Evolutionary conservation across 1,140 invertebrate genomes (phyloP), one percentile per base, ranked within the genome.

Genomic region (Hycleus phaleratus): DNA sequence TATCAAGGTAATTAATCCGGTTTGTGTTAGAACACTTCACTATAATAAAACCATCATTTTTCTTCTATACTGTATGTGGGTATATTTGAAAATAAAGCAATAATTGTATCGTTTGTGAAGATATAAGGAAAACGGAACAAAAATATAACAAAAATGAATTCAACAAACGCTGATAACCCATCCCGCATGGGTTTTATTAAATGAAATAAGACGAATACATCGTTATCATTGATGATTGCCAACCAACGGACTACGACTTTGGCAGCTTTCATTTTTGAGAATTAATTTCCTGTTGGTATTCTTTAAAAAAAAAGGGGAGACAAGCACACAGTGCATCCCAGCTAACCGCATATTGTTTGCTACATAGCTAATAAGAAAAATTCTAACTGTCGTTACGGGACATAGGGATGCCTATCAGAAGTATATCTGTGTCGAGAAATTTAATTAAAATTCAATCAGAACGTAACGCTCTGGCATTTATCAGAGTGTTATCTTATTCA

Each of bases 271-370:
- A 72, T 73, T 73, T 74, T 72, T 71, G 70, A 69, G 65, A 73
- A 74, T 72, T 73, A 74, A 74, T 74, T 74, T 73, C 72, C 73
- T 73, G 72, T 70, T 67, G 55, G 67, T 62, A 69, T 73, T 73
- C 68, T 72, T 71, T 68, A 72, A 69, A 68, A 7, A 32, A 53
- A 43, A 70, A 66, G 66, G 67, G 67, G 69, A 71, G 66, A 68
- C 65, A 69, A 65, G 57, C 50, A 52, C 6, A 48, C 61, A 59
- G 55, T 67, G 66, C 65, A 68, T 65, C 58, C 64, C 60, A 68
- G 66, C 66, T 71, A 71, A 71, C 62, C 66, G 65, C 63, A 62
- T 56, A 70, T 71, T 71, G 65, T 69, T 68, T 69, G 68, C 50
- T 38, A 40, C 38, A 49, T 48, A 58, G 57, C 66, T 68, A 72